A percentile compares a stretch with the other conserved stretches of the same genome.
Evolutionary conservation across 2,888 invertebrate genomes (phyloP).

Genomic region (Sinohyriopsis cumingii): DNA sequence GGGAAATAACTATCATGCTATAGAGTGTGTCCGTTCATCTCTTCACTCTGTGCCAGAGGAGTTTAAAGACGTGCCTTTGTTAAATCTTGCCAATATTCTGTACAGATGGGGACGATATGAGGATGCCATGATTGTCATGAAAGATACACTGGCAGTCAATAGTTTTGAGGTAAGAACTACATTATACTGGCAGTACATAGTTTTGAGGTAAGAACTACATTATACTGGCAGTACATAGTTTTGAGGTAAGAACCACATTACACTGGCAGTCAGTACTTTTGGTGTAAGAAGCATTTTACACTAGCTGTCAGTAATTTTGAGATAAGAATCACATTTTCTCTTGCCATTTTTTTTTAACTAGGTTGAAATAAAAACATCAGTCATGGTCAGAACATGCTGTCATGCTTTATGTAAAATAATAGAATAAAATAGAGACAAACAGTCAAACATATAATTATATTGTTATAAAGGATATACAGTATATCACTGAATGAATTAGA

Average conservation of each 20-base stretch:
- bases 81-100: slow-evolving; percentile 81
- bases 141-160: slow-evolving; percentile 78
- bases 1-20: slow-evolving; percentile 80
- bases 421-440: too few species aligned
- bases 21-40: slow-evolving; percentile 81
- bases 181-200: not conserved
- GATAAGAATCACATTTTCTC: not conserved
- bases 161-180: slow-evolving; percentile 76
- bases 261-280: not conserved
- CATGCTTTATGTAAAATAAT: too few species aligned
- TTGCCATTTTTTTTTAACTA: not conserved
- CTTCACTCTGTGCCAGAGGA: slow-evolving; percentile 76
- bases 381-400: too few species aligned
- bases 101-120: slow-evolving; percentile 77
- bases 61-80: slow-evolving; percentile 80
- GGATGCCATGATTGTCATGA: slow-evolving; percentile 78
- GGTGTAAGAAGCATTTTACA: not conserved
- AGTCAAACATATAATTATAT: too few species aligned
- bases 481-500: too few species aligned
- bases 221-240: not conserved
- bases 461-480: too few species aligned
- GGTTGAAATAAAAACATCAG: too few species aligned
- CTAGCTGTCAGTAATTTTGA: not conserved
- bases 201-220: not conserved
- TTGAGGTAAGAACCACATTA: not conserved